Conservation (phyloP, 2,888 invertebrate species). For the Calameuta pallipes region DNA sequence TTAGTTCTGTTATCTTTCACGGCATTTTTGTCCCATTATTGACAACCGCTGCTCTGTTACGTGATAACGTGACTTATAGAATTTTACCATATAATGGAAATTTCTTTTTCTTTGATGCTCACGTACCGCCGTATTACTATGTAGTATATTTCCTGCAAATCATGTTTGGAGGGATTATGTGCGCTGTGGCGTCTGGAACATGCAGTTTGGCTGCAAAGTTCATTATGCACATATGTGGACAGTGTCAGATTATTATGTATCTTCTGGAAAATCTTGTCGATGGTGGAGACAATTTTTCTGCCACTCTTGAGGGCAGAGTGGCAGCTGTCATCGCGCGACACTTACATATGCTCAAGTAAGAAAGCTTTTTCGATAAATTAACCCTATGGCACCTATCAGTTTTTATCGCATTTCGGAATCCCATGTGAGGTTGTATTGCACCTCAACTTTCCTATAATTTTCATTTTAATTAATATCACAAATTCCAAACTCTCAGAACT, state of each 20-base stretch:
- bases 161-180: constrained; percentile 48
- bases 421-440: too few species aligned
- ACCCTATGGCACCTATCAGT: too few species aligned
- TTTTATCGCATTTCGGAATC: too few species aligned
- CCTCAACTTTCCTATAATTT: too few species aligned
- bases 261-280: constrained; percentile 38
- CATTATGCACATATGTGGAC: constrained; percentile 55
- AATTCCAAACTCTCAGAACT: too few species aligned
- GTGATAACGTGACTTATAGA: constrained; percentile 29
- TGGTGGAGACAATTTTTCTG: not conserved
- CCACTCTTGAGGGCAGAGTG: constrained; percentile 20
- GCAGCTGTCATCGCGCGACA: constrained; percentile 29
- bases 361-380: too few species aligned
- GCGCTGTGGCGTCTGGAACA: constrained; percentile 49
- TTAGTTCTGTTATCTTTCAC: not conserved
- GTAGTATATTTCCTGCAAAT: constrained; percentile 50
- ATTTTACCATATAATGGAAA: constrained; percentile 51
- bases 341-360: too few species aligned
- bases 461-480: too few species aligned
- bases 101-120: constrained; percentile 27
- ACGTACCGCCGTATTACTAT: constrained; percentile 50
- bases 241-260: constrained; percentile 45
- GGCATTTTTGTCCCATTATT: not conserved
- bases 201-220: constrained; percentile 54
- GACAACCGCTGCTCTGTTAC: not conserved